Conservation (phyloP, 2,113 vertebrate species). For the Limnothrissa miodon region DNA sequence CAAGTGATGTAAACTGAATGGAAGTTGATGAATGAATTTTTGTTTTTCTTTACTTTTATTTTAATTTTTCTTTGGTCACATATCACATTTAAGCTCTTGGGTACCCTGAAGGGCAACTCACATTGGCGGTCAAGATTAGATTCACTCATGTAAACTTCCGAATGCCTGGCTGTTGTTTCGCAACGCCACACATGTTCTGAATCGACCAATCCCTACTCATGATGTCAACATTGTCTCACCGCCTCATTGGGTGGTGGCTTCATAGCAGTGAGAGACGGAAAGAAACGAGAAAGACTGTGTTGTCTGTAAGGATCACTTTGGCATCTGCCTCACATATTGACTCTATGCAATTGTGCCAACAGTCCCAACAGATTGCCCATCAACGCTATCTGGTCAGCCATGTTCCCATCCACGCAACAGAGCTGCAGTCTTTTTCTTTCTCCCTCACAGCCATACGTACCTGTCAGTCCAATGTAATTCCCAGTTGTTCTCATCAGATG, state of each 20-base stretch:
- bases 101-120: neutral
- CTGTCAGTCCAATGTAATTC: neutral
- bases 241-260: neutral
- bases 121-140: neutral
- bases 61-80: neutral
- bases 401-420: conserved; percentile 5
- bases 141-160: neutral
- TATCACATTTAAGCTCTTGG: neutral
- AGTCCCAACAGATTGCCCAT: conserved; percentile 49
- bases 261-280: neutral
- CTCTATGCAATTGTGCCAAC: conserved; percentile 72
- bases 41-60: neutral
- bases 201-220: neutral
- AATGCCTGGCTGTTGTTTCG: neutral
- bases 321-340: conserved; percentile 18
- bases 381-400: neutral
- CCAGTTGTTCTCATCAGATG: conserved; percentile 13
- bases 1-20: neutral
- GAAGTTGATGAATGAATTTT: neutral
- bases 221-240: neutral
- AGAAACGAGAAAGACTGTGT: neutral
- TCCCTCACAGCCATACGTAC: neutral
- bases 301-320: conserved; percentile 10
- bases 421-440: neutral
- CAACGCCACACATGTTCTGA: neutral